phyloP scores from a whole-genome alignment of 2,888 invertebrate species.

The Lottia scabra region DNA sequence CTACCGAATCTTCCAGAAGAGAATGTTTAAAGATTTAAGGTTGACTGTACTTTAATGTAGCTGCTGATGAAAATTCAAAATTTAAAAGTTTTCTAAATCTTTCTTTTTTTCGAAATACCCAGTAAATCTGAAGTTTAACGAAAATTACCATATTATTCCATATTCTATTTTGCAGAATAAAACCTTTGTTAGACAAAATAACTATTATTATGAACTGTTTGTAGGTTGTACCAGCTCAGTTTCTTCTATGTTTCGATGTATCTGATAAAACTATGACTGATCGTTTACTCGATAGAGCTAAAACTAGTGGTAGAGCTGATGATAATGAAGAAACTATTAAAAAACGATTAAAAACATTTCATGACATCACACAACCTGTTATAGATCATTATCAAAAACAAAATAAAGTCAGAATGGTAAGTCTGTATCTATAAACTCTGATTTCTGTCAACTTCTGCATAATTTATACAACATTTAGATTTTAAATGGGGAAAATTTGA shows the following conservation, averaged over 20 bases:
- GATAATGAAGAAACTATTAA: conserved; percentile 96
- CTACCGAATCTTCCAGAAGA: too few relatives aligned
- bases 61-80: too few relatives aligned
- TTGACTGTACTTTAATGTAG: too few relatives aligned
- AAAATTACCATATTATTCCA: too few relatives aligned
- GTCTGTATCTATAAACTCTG: conserved; percentile 38
- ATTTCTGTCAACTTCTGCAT: too few relatives aligned
- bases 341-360: conserved; percentile 90
- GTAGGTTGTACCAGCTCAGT: conserved; percentile 62
- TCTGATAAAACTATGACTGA: conserved; percentile 82
- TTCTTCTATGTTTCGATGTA: conserved; percentile 88
- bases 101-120: too few relatives aligned
- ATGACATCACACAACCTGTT: conserved; percentile 86
- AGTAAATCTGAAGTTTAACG: too few relatives aligned
- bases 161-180: too few relatives aligned
- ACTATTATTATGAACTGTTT: background rate
- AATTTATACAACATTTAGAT: too few relatives aligned
- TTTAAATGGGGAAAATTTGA: too few relatives aligned
- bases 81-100: too few relatives aligned
- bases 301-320: conserved; percentile 86
- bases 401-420: conserved; percentile 76
- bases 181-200: too few relatives aligned
- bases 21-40: background rate
- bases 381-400: conserved; percentile 84
- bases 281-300: conserved; percentile 81